phyloP scores from a whole-genome alignment of 2,113 vertebrate genomes.

The Leptobrachium leishanense region DNA sequence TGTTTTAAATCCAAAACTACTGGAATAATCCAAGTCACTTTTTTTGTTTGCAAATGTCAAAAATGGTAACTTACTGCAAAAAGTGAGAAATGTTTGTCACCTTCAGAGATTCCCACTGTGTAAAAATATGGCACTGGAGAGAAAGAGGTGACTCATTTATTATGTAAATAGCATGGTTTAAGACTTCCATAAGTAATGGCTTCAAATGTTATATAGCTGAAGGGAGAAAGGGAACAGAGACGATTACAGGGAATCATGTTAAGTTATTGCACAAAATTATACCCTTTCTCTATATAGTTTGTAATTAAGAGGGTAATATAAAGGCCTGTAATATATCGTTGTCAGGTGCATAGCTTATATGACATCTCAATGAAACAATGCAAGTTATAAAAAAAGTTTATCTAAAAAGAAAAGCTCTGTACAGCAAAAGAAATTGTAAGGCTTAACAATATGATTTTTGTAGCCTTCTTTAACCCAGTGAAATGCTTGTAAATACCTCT shows the following conservation, averaged over 20 bases:
- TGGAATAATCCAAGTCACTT: no score
- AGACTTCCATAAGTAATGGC: conserved; percentile 1
- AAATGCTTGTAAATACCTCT: no score
- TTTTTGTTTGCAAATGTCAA: no score
- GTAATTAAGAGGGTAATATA: conserved; percentile 22
- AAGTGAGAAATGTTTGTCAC: background rate
- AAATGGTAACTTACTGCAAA: no score
- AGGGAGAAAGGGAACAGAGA: conserved; percentile 1
- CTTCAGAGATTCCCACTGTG: background rate
- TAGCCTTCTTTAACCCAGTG: no score
- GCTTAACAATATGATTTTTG: no score
- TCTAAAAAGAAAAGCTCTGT: background rate
- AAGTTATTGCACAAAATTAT: conserved; percentile 33
- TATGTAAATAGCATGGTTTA: conserved; percentile 25
- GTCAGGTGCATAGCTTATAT: conserved; percentile 16
- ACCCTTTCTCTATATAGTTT: conserved; percentile 24
- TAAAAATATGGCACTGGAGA: background rate
- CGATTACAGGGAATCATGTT: conserved; percentile 32
- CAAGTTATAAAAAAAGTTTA: conserved; percentile 8
- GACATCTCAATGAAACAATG: background rate
- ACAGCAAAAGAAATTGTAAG: no score
- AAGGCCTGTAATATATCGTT: conserved; percentile 7
- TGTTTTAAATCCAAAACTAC: no score
- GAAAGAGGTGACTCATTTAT: conserved; percentile 24
- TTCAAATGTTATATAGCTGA: conserved; percentile 13